Conservation (phyloP, 2,888 invertebrate genomes). For the Pseudococcus longispinus region DNA sequence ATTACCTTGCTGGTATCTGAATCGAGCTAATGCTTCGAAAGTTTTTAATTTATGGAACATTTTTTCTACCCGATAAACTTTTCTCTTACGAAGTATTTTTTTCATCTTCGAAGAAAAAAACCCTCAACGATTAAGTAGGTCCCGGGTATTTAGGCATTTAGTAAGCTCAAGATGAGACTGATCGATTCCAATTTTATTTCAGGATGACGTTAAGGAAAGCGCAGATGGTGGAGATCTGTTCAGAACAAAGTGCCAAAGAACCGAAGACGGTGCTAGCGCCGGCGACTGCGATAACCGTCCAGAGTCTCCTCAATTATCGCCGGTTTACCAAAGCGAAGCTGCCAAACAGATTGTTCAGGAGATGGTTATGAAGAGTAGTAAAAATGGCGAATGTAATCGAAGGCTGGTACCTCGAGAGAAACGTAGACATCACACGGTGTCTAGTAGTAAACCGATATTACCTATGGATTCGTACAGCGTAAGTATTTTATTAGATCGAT, state of each 20-base stretch:
- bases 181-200: background rate
- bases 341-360: slow-evolving; percentile 86
- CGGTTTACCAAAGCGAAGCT: slow-evolving; percentile 85
- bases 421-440: slow-evolving; percentile 85
- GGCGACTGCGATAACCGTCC: background rate
- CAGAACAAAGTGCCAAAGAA: slow-evolving; percentile 14
- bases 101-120: background rate
- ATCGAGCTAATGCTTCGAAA: background rate
- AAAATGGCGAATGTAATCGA: slow-evolving; percentile 58
- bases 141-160: background rate
- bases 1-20: background rate
- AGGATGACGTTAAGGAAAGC: slow-evolving; percentile 3
- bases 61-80: background rate
- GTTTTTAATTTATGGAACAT: slow-evolving; percentile 34
- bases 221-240: background rate
- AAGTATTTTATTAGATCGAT: background rate
- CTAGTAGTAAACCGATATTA: slow-evolving; percentile 61
- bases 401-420: slow-evolving; percentile 82
- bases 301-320: slow-evolving; percentile 69
- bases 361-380: slow-evolving; percentile 69
- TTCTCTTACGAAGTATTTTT: background rate
- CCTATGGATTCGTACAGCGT: slow-evolving; percentile 29
- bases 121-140: background rate
- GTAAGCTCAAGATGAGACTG: background rate
- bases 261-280: background rate